Conservation (phyloP, 2,888 invertebrate genomes). For the Macaria liturata region DNA sequence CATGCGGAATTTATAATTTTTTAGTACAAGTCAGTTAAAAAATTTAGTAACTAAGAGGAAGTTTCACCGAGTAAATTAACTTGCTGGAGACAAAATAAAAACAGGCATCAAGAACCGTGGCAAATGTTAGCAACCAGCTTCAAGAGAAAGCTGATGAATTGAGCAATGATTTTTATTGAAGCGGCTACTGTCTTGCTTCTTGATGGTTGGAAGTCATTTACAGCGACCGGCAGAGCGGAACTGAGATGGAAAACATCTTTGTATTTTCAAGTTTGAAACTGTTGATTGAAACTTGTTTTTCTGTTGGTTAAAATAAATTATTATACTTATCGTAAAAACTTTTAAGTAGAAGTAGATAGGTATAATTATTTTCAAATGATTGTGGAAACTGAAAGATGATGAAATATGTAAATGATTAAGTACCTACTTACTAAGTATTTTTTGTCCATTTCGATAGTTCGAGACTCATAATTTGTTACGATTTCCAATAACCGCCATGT, state of each 20-base stretch:
- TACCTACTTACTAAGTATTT: no score
- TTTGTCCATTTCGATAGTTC: no score
- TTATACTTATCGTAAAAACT: no score
- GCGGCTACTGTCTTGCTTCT: conserved; percentile 33
- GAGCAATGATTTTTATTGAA: conserved; percentile 42
- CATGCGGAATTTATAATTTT: background rate
- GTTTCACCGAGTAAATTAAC: conserved; percentile 29
- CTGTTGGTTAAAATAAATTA: background rate
- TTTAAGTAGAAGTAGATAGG: no score
- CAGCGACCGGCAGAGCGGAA: conserved; percentile 39
- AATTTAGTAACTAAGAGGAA: conserved; percentile 15
- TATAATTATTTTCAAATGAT: no score
- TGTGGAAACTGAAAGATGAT: no score
- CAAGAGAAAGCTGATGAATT: conserved; percentile 46
- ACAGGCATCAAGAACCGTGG: conserved; percentile 36
- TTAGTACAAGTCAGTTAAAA: conserved; percentile 9
- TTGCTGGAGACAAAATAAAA: conserved; percentile 30
- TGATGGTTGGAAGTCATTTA: conserved; percentile 25
- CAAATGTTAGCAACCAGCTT: conserved; percentile 40
- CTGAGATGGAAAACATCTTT: conserved; percentile 25
- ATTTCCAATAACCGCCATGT: no score
- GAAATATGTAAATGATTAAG: no score
- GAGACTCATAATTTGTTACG: no score
- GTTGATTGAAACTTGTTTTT: no score
- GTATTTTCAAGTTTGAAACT: no score